Conservation (phyloP, 2,113 vertebrate genomes). For the Cryptomyrus ogoouensis region DNA sequence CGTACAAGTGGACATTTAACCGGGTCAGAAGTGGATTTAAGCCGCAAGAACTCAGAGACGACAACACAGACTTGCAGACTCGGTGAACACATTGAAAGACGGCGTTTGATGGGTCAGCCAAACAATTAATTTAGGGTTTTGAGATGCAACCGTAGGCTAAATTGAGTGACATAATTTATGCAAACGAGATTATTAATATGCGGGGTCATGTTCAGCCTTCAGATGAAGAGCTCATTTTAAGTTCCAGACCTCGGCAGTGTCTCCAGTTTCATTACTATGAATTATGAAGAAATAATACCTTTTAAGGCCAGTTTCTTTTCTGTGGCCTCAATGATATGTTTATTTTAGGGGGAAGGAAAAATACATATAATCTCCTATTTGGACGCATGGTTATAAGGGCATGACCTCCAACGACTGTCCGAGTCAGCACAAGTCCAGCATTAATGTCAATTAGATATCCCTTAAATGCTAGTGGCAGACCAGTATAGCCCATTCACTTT, state of each 20-base stretch:
- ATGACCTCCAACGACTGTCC: conserved; percentile 9
- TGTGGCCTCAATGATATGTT: conserved; percentile 40
- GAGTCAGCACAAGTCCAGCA: conserved; percentile 25
- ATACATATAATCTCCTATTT: conserved; percentile 40
- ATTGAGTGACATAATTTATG: conserved; percentile 61
- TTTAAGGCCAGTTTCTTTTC: conserved; percentile 53
- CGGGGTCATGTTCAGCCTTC: conserved; percentile 56
- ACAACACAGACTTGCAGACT: conserved; percentile 15
- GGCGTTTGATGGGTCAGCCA: conserved; percentile 40
- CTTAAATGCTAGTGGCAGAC: conserved; percentile 9
- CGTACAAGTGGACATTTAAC: neutral
- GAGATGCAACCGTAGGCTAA: conserved; percentile 52
- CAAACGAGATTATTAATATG: conserved; percentile 64
- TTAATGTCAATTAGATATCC: conserved; percentile 4
- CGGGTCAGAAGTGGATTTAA: neutral
- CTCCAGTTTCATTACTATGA: conserved; percentile 57
- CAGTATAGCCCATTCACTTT: neutral
- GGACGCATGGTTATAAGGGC: conserved; percentile 34
- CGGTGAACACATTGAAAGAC: neutral
- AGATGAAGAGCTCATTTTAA: conserved; percentile 64
- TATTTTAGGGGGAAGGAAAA: conserved; percentile 36
- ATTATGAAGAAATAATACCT: conserved; percentile 64
- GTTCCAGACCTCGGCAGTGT: conserved; percentile 51
- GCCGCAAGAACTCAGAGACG: neutral
- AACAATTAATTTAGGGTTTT: conserved; percentile 45